phyloP scores from a whole-genome alignment of 2,797 vertebrate species.

The Lemur catta region DNA sequence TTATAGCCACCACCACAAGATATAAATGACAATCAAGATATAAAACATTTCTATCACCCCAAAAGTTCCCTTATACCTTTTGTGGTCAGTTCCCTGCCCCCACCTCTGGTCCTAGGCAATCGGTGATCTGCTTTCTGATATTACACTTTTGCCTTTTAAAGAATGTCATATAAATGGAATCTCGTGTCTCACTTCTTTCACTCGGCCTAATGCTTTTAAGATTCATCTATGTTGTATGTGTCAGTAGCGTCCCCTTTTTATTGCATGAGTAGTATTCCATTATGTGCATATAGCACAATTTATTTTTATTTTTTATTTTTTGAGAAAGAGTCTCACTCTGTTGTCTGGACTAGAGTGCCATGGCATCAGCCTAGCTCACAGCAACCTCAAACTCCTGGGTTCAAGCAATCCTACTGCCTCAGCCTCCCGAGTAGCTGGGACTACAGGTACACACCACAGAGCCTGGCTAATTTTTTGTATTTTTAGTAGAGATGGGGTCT shows the following conservation, averaged over 20 bases:
- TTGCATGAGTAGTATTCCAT: neutral
- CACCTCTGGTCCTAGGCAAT: neutral
- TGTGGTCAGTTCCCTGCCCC: neutral
- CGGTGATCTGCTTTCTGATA: neutral
- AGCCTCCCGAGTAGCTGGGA: too few species aligned
- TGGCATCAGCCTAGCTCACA: too few species aligned
- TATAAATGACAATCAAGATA: neutral
- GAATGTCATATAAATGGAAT: neutral
- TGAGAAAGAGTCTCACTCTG: too few species aligned
- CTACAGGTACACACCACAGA: accelerated
- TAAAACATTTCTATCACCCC: neutral
- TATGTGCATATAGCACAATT: accelerated
- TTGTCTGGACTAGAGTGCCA: too few species aligned
- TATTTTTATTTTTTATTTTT: too few species aligned
- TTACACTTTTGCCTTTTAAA: neutral
- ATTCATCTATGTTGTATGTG: accelerated
- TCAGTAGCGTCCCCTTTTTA: neutral
- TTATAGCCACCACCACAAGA: accelerated
- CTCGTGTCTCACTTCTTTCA: neutral
- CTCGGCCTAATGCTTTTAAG: neutral
- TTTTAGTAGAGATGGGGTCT: too few species aligned
- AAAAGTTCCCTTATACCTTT: neutral
- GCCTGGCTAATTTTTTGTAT: too few species aligned
- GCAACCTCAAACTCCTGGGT: too few species aligned
- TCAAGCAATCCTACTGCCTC: too few species aligned